Evolutionary conservation across 2,113 vertebrate species (phyloP).

Genomic region (Chamaea fasciata): DNA sequence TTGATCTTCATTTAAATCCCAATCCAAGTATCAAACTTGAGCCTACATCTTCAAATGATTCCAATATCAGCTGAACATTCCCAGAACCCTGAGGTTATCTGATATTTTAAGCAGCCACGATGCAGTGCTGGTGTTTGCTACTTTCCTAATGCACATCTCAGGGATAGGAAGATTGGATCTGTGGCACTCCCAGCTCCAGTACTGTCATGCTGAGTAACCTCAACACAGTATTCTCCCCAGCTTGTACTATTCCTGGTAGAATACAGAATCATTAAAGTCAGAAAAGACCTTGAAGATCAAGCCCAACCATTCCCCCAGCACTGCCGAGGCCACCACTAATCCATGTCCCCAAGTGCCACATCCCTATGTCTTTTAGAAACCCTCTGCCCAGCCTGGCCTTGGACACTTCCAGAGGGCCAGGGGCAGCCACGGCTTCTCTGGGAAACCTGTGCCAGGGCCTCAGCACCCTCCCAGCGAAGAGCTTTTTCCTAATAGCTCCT

Average conservation of each 20-base stretch:
- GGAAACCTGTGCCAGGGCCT: background rate
- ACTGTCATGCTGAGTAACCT: background rate
- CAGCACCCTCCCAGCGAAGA: background rate
- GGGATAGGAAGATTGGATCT: background rate
- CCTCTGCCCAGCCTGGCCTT: background rate
- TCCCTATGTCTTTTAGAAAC: background rate
- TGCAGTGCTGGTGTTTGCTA: background rate
- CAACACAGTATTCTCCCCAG: background rate
- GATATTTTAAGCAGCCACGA: background rate
- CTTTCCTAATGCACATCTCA: background rate
- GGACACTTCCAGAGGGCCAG: background rate
- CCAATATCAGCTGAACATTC: background rate
- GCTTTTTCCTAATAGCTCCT: fast-evolving
- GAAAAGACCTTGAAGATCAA: background rate
- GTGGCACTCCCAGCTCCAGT: background rate
- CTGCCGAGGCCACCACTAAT: background rate
- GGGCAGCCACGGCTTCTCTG: background rate
- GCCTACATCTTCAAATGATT: background rate
- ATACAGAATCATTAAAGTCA: background rate
- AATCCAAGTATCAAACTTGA: background rate
- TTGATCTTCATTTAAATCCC: background rate
- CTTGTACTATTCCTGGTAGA: background rate
- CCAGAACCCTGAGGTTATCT: background rate
- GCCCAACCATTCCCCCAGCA: background rate
- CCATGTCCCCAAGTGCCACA: background rate